Evolutionary conservation across 2,797 vertebrate genomes (phyloP).

Genomic region (Amblyraja radiata): DNA sequence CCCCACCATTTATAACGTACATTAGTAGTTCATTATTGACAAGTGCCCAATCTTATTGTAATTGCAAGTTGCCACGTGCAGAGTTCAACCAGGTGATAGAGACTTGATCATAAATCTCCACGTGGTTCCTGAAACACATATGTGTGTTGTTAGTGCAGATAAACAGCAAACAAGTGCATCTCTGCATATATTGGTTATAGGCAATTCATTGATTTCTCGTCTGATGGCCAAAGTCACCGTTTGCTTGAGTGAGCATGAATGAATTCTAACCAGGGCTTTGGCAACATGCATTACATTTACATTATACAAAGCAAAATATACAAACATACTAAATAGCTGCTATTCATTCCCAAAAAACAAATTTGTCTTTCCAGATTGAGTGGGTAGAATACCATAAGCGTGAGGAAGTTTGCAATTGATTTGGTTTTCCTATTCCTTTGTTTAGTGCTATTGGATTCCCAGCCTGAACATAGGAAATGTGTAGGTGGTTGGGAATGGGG

Average conservation of each 20-base stretch:
- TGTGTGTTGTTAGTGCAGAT: background rate
- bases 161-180: constrained; percentile 31
- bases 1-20: background rate
- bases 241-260: background rate
- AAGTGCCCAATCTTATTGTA: background rate
- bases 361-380: background rate
- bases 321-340: background rate
- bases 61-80: background rate
- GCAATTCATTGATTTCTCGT: background rate
- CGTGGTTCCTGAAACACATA: background rate
- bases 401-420: background rate
- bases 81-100: background rate
- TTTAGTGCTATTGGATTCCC: background rate
- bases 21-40: constrained; percentile 21
- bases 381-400: background rate
- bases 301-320: background rate
- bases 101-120: constrained; percentile 12
- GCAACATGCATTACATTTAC: background rate
- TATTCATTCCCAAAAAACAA: background rate
- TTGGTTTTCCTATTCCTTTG: background rate
- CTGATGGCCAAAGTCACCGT: background rate
- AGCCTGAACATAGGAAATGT: background rate
- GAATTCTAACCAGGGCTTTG: background rate
- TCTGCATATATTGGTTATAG: constrained; percentile 24
- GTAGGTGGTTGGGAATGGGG: no score